Conservation (phyloP, 2,797 vertebrate species). For the Taenioides sp. region DNA sequence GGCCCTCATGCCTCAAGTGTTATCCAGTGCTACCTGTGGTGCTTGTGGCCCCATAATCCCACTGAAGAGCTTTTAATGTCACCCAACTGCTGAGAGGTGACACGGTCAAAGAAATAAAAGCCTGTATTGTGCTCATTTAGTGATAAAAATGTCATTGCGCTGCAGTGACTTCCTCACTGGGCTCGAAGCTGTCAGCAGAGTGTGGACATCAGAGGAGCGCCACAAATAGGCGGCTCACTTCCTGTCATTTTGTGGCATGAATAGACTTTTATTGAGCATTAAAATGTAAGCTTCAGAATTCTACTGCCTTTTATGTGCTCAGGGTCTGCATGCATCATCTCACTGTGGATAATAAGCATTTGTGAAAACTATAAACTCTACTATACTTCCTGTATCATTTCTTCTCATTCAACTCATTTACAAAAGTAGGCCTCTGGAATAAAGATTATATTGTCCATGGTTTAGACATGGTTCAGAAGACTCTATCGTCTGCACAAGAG, state of each 20-base stretch:
- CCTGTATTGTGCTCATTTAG: conserved; percentile 2
- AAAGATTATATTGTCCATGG: background rate
- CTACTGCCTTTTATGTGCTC: background rate
- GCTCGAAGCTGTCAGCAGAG: conserved; percentile 1
- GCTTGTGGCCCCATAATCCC: conserved; percentile 16
- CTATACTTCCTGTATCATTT: background rate
- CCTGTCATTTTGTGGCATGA: conserved; percentile 7
- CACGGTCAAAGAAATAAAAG: conserved; percentile 15
- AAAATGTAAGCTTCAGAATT: conserved; percentile 1
- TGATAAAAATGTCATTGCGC: conserved; percentile 5
- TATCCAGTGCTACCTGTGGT: conserved; percentile 4
- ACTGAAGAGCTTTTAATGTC: conserved; percentile 9
- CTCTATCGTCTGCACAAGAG: background rate
- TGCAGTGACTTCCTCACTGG: background rate
- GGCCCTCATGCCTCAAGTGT: conserved; percentile 1
- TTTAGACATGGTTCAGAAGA: background rate
- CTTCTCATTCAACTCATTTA: background rate
- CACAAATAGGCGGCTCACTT: conserved; percentile 1
- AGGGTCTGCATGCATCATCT: background rate
- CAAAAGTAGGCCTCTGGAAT: background rate
- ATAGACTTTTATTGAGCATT: conserved; percentile 9
- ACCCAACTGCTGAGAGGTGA: conserved; percentile 6
- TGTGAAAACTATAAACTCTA: background rate
- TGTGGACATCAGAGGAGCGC: background rate
- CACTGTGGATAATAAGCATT: background rate